Conservation (phyloP, 1,140 invertebrate genomes). For the Zelostemma sp. region DNA sequence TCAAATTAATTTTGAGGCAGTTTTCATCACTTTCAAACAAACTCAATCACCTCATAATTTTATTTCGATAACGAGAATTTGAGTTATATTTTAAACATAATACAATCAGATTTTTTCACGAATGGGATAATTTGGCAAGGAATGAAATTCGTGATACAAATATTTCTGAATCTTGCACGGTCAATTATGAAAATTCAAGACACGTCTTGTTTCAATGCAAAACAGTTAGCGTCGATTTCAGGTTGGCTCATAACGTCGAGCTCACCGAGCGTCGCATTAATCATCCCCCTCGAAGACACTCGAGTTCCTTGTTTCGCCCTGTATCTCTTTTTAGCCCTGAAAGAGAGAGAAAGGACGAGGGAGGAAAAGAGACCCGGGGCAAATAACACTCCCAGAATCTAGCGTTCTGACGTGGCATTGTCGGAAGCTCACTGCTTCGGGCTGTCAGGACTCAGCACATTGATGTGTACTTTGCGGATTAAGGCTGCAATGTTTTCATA, state of each 20-base stretch:
- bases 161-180: no score
- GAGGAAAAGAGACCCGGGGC: slow-evolving; percentile 29
- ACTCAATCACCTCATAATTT: no score
- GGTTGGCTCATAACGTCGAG: slow-evolving; percentile 42
- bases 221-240: slow-evolving; percentile 25
- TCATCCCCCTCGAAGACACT: slow-evolving; percentile 49
- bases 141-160: no score
- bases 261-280: slow-evolving; percentile 42
- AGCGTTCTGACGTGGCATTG: slow-evolving; percentile 51
- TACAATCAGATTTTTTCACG: no score
- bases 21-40: no score
- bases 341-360: slow-evolving; percentile 16
- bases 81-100: no score
- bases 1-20: no score
- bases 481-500: slow-evolving; percentile 53
- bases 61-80: no score
- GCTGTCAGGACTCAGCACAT: slow-evolving; percentile 50
- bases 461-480: slow-evolving; percentile 48
- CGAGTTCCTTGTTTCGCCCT: slow-evolving; percentile 50
- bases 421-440: slow-evolving; percentile 42
- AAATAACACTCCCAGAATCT: slow-evolving; percentile 44
- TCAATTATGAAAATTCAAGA: neutral
- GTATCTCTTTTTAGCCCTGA: slow-evolving; percentile 45
- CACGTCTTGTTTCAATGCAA: slow-evolving; percentile 12
- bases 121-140: no score